A percentile compares a stretch with the other conserved stretches of the same genome.
Evolutionary conservation across 2,888 invertebrate genomes (phyloP).

Genomic region (Aproaerema taeniolella): DNA sequence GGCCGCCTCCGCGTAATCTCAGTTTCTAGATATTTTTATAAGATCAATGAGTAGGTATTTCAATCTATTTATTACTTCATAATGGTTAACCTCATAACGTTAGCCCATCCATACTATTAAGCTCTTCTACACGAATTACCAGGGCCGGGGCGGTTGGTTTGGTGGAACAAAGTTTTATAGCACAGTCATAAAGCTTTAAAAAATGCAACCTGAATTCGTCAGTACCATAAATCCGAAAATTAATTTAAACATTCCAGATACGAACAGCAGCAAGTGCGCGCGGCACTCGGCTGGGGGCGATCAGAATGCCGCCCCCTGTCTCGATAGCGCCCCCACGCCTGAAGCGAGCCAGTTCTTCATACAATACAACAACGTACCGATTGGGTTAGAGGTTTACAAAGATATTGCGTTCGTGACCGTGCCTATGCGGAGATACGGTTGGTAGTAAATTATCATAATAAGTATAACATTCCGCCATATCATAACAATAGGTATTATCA

Average conservation of each 20-base stretch:
- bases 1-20: no score
- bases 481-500: no score
- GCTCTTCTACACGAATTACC: no score
- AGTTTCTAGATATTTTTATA: no score
- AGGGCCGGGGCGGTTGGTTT: no score
- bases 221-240: not conserved
- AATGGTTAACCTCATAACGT: no score
- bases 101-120: no score
- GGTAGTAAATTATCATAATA: no score
- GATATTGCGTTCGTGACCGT: constrained; percentile 83
- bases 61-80: no score
- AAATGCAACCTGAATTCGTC: no score
- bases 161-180: no score
- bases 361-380: constrained; percentile 79
- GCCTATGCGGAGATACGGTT: constrained; percentile 80
- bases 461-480: not conserved
- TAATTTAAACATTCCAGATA: not conserved
- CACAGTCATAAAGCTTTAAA: not conserved
- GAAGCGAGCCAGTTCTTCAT: constrained; percentile 37
- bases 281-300: not conserved
- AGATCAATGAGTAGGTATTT: no score
- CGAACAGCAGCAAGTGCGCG: not conserved
- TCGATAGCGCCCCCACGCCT: not conserved
- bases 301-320: not conserved
- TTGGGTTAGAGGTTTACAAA: constrained; percentile 79